Percentiles rank a stretch among this genome's conserved stretches.
These are phyloP conservation scores for Alosa sapidissima DNA, from an alignment of 2,797 vertebrate species.

Conservation along the genomic window DNA sequence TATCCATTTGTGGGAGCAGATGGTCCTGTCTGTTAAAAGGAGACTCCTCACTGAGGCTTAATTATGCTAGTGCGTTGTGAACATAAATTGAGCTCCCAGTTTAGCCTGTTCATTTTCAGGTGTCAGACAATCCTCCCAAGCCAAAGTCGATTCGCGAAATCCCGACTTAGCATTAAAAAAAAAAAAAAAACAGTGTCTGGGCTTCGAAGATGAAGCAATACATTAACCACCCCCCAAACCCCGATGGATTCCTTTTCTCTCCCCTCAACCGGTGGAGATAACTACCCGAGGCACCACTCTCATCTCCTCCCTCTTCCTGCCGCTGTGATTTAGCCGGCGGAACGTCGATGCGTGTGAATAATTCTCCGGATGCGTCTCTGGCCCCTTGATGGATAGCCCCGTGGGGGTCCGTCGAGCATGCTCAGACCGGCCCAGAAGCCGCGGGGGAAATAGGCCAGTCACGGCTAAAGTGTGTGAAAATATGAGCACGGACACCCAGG, in stretches of 20 bases:
- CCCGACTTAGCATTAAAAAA: not conserved
- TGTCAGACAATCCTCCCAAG: constrained; percentile 1
- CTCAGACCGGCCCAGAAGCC: constrained; percentile 38
- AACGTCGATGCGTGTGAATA: constrained; percentile 20
- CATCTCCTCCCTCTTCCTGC: not conserved
- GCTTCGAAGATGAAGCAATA: not conserved
- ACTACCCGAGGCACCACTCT: not conserved
- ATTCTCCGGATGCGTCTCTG: constrained; percentile 25
- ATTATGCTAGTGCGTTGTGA: not conserved
- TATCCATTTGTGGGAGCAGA: constrained; percentile 37
- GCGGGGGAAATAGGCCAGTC: constrained; percentile 19
- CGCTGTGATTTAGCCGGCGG: constrained; percentile 12
- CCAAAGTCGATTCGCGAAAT: not conserved
- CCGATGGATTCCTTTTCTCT: not conserved
- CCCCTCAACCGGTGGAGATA: not conserved
- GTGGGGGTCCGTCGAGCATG: not conserved
- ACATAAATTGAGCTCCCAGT: constrained; percentile 2
- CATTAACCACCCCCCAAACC: not conserved
- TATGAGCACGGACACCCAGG: constrained; percentile 49
- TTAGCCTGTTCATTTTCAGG: not conserved
- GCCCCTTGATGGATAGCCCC: constrained; percentile 35
- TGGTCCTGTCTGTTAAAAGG: constrained; percentile 39
- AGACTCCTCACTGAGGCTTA: constrained; percentile 7
- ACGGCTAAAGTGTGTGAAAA: constrained; percentile 39
- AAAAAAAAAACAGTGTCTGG: not conserved